Base-by-base conservation (phyloP, 1,140 invertebrate species). In the Drosophila paulistorum region DNA sequence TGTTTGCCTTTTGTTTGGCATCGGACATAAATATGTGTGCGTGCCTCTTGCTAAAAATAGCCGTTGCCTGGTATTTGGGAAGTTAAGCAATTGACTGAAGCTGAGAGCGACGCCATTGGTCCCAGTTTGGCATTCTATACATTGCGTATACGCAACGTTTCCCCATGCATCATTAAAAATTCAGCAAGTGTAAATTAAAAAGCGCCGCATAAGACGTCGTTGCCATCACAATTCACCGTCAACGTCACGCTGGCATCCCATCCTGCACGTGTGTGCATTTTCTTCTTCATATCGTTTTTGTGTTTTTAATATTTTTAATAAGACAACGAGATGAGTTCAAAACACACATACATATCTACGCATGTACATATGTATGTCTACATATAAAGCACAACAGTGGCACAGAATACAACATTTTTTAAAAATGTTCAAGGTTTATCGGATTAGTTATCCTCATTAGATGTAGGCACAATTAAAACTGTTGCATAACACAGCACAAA, bases 161-260 rank as follows among this genome's bases (percentile, higher is more conserved):
- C 54, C 55, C 55, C 54, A 77, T 65, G 48, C 72, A 80, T 66
- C 81, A 77, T 87, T 86, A 73, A 68, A 79, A 82, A 86, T 86
- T 68, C 82, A 87, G 71, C 61, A 72, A 72, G 82, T 86, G 71
- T 79, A 76, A 82, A 82, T 82, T 77, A 74, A 79, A 79, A 87
- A 61, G 33, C 61, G 33, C 35, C 68, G 60, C 13, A 66, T 62
- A 71, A 55, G 48, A 61, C 61, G 48, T 45, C 42, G 74, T 68
- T 65, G 71, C 62, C 57, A 26, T 37, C 13, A 42, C 39, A 63
- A 65, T 23, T 41, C 17, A 33, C 11, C 51, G 7, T 39, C 57
- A 35, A 59, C 33, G 35, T 59, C 35, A 51, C 45, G 33, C 35
- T 59, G 57, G 62, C 30, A 33, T 51, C 45, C 33, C 74, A 54